Evolutionary conservation across 2,797 vertebrate species (phyloP), one percentile per base, ranked within the genome.

Genomic region (Helarctos malayanus): DNA sequence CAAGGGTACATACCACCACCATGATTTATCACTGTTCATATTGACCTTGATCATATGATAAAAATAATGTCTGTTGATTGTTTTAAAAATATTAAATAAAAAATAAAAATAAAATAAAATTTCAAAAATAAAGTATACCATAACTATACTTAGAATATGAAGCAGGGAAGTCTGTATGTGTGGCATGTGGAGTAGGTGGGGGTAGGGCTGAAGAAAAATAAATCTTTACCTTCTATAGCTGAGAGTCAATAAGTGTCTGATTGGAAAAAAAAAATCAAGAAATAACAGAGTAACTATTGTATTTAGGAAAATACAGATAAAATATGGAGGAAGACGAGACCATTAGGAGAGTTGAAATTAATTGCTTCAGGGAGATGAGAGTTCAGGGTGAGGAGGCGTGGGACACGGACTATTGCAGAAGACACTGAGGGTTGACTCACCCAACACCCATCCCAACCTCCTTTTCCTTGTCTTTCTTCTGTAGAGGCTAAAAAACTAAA

Each of bases 71-170:
- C 57, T 82, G 23, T 83, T 45, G 52, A 68, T 61, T 68, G 52
- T 69, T 87, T 96, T 80, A 1, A 45, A 95, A 85, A 81, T 82
- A 69, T 54, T 47, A 54, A 95, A 83, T 52, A 32, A 47, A 29
- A 91, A n/a, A 3, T 78, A 35, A 85, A 78, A 89, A 71, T 57
- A 73, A 94, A 79, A 88, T 56, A 27, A 15, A 61, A 76, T 41
- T 87, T 41, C 35, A 83, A 91, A 84, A 75, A 63, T 73, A 75
- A 76, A 94, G 83, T 52, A 52, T 49, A 12, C 11, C 11, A 15
- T 54, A 71, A 87, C 57, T 78, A 38, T 38, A 45, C 27, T 41
- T 25, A 49, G 65, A 78, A 88, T 68, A n/a, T 27, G n/a, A 91
- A 49, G 14, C 25, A 15, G 59, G 23, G 5, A 47, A 41, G n/a